Evolutionary conservation across 2,113 vertebrate genomes (phyloP).

Genomic region (Clarias batrachus): DNA sequence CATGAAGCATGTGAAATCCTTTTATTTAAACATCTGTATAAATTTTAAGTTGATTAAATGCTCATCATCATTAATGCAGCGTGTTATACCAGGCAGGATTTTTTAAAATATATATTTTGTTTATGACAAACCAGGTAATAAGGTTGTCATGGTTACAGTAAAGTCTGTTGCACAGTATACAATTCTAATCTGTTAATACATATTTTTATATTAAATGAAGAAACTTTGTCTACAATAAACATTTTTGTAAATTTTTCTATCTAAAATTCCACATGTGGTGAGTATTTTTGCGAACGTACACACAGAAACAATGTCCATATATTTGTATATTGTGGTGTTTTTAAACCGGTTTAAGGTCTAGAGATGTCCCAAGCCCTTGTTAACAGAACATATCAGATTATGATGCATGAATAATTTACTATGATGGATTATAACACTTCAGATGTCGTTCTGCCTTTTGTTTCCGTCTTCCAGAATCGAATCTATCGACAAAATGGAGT

Average conservation of each 20-base stretch:
- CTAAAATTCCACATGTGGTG: too few relatives aligned
- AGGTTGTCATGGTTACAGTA: not conserved
- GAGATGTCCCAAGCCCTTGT: not conserved
- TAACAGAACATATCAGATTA: too few relatives aligned
- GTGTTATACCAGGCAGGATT: not conserved
- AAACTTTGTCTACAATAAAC: too few relatives aligned
- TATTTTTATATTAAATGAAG: too few relatives aligned
- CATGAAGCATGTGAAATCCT: not conserved
- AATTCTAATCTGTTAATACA: too few relatives aligned
- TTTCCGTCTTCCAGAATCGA: constrained; percentile 80
- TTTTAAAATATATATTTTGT: too few relatives aligned
- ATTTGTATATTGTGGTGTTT: not conserved
- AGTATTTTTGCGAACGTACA: not conserved
- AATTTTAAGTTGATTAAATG: not conserved
- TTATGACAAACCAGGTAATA: not conserved
- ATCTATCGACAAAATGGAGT: constrained; percentile 98
- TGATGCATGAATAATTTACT: not conserved
- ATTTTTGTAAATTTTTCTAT: too few relatives aligned
- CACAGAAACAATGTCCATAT: not conserved
- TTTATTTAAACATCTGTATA: not conserved
- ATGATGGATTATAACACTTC: not conserved
- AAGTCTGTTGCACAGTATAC: too few relatives aligned
- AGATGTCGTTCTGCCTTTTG: not conserved
- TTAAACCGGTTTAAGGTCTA: not conserved
- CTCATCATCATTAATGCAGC: not conserved